These are phyloP conservation scores for Aphelenchoides bicaudatus DNA, from an alignment of 2,888 invertebrate species.

Conservation along the genomic window DNA sequence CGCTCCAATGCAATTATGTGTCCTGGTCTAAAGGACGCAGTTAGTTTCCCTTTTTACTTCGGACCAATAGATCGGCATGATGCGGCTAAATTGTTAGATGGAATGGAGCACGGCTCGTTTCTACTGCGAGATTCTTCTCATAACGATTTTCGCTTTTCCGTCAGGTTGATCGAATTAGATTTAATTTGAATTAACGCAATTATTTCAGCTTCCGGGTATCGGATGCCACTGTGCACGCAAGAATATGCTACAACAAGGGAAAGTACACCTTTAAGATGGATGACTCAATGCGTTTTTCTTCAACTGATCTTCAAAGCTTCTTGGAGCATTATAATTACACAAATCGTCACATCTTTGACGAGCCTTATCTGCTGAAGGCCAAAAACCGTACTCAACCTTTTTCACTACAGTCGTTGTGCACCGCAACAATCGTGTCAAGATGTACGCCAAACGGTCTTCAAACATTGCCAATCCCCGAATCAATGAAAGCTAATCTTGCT, in stretches of 20 bases:
- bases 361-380: slow-evolving; percentile 1
- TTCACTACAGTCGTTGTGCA: slow-evolving; percentile 4
- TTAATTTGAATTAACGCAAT: too few species aligned
- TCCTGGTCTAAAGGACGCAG: slow-evolving; percentile 19
- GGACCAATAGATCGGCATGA: slow-evolving; percentile 21
- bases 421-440: not conserved
- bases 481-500: too few species aligned
- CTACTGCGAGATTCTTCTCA: slow-evolving; percentile 20
- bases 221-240: slow-evolving; percentile 12
- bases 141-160: slow-evolving; percentile 11
- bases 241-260: slow-evolving; percentile 3
- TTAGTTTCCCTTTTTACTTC: slow-evolving; percentile 19
- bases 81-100: slow-evolving; percentile 14
- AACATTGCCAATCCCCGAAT: not conserved
- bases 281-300: slow-evolving; percentile 9
- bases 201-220: too few species aligned
- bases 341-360: slow-evolving; percentile 3
- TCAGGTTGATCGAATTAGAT: not conserved
- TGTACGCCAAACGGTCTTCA: not conserved
- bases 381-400: not conserved
- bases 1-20: not conserved
- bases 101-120: slow-evolving; percentile 16
- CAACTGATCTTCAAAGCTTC: not conserved
- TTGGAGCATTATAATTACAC: not conserved
- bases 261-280: slow-evolving; percentile 9